Evolutionary conservation across 1,140 invertebrate genomes (phyloP), one percentile per base, ranked within the genome.

Genomic region (Leptoteleia sp.): DNA sequence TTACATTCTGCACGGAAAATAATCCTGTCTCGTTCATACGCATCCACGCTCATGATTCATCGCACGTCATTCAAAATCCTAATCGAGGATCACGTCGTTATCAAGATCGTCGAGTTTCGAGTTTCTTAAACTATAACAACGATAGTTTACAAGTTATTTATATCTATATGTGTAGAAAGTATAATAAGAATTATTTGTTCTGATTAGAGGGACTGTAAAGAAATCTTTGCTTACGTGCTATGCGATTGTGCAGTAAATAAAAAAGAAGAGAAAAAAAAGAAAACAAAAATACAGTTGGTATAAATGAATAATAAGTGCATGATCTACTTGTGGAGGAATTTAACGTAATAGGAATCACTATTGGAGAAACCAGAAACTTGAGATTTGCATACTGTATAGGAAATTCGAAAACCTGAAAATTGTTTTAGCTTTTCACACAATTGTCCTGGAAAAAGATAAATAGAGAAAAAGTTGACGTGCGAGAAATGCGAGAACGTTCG

Each of bases 111-210:
- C 64, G 37, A 73, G 67, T 71, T 70, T 75, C 45, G 9, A 76
- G 59, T 73, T 64, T 54, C 52, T 68, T 61, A 75, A 72, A 54
- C 35, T 72, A 76, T 65, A 81, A 79, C 68, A 80, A 65, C 31
- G 33, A 52, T 45, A 71, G 7, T n/a, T n/a, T 65, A 61, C 72
- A 52, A 38, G 57, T 76, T 76, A 76, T 62, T 50, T 45, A 25
- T 62, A 48, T 22, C 1, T 15, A 38, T 40, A 43, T 19, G 55
- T 57, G 50, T 70, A 55, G 38, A 16, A 67, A 67, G 62, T 62
- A 68, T 47, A 61, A 13, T 54, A 47, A 16, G 16, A 65, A 54
- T 25, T 65, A 59, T 45, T 52, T 65, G 29, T 64, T 17, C 7
- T 42, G 42, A 68, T 57, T 45, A 54, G 29, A 29, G 43, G 37